Base-by-base conservation (phyloP, 2,113 vertebrate species). In the Empidonax traillii region DNA sequence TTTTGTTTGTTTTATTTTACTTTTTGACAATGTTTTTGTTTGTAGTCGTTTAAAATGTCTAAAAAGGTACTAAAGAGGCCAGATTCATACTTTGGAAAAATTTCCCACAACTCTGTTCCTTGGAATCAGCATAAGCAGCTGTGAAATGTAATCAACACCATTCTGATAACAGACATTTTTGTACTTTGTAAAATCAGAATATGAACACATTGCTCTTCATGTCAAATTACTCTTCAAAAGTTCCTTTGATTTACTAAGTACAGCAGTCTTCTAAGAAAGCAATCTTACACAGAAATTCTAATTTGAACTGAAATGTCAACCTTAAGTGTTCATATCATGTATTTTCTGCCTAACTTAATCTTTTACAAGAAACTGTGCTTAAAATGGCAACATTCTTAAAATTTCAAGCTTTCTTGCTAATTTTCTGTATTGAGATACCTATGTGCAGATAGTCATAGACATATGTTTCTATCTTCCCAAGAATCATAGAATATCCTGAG, bases 71-170 rank as follows among this genome's bases (percentile, higher is more conserved):
- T 71, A 91, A 92, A 89, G 93, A 65, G 94, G 92, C 28, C 89
- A 27, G 31, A 93, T 97, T 85, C 92, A 66, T 73, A 49, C 14
- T 95, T 67, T n/a, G 43, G 81, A 97, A 96, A 83, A 94, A 94
- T 92, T 97, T 95, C 68, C 95, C 84, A 71, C 73, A 85, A 58
- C 41, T 51, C 66, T 87, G 21, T 92, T 87, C 61, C 86, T 20
- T 96, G 79, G 93, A 95, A 82, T 96, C 85, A 95, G 83, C 71
- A 78, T 88, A 97, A 95, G 87, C 85, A 91, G 91, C 90, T 95
- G 90, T 93, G 87, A 96, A 97, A 96, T 63, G 81, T 55, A 97
- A 95, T 85, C 72, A 96, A 85, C 79, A 94, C 82, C 82, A 96
- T 93, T 97, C 85, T 93, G 85, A 86, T 90, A 92, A 85, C 37